These are phyloP conservation scores for Phataginus tricuspis DNA, from an alignment of 2,797 vertebrate species.

Conservation along the genomic window DNA sequence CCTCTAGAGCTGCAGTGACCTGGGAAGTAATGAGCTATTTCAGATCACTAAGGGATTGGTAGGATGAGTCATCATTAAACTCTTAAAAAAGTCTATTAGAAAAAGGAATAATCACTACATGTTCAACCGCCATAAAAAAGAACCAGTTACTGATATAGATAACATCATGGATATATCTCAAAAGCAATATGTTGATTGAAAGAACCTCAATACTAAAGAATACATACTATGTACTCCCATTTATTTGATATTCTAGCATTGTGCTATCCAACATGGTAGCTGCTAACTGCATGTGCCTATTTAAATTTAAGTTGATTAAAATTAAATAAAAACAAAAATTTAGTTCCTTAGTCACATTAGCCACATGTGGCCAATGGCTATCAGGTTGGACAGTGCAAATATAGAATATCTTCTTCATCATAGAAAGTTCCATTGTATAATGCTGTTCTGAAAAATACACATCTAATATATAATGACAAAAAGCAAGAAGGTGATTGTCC, in stretches of 20 bases:
- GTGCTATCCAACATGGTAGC: neutral
- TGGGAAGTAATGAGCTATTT: neutral
- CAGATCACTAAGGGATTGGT: neutral
- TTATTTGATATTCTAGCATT: neutral
- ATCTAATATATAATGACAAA: neutral
- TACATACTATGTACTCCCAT: neutral
- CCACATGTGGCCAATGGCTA: neutral
- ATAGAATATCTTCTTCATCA: neutral
- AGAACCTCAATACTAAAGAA: neutral
- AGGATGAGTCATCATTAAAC: neutral
- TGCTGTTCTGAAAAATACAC: neutral
- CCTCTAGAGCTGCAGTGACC: neutral
- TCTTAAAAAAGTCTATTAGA: neutral
- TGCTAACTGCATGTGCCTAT: neutral
- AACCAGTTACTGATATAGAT: neutral
- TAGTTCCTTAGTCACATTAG: neutral
- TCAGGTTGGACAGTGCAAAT: neutral
- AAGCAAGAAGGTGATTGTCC: neutral
- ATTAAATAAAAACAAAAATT: neutral
- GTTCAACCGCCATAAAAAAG: neutral
- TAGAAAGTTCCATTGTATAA: neutral
- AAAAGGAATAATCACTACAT: neutral
- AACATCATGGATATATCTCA: neutral
- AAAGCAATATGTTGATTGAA: neutral
- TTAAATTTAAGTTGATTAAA: constrained; percentile 28